Evolutionary conservation across 2,888 invertebrate genomes (phyloP).

Genomic region (Parapristionchus giblindavisi): DNA sequence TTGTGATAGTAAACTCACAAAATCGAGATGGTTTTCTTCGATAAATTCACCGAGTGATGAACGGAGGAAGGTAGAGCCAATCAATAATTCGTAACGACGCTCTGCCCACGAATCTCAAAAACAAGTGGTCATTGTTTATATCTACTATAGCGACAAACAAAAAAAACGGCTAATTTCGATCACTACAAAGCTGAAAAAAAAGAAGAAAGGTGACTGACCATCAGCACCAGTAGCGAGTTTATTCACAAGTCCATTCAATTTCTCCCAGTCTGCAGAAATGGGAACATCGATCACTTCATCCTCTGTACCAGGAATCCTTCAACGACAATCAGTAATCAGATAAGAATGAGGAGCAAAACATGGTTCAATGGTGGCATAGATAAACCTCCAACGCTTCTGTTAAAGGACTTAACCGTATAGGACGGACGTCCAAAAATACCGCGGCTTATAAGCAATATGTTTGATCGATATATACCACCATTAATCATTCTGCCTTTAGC

Average conservation of each 20-base stretch:
- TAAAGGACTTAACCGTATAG: no score
- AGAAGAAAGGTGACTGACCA: conserved; percentile 45
- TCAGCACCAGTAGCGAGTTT: conserved; percentile 50
- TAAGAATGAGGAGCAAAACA: no score
- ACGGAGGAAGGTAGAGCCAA: conserved; percentile 62
- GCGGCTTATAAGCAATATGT: no score
- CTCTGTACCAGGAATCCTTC: conserved; percentile 43
- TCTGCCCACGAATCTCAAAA: conserved; percentile 61
- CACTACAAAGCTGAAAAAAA: no score
- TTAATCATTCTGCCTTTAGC: no score
- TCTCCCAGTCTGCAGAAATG: conserved; percentile 48
- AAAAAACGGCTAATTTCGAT: no score
- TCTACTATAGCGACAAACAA: background rate
- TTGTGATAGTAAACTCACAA: conserved; percentile 44
- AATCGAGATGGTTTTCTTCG: conserved; percentile 55
- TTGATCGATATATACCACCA: no score
- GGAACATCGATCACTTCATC: conserved; percentile 56
- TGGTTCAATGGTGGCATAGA: no score
- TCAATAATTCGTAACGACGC: conserved; percentile 62
- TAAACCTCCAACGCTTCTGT: no score
- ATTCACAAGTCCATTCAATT: conserved; percentile 64
- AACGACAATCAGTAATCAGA: no score
- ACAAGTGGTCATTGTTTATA: no score
- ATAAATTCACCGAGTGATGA: conserved; percentile 61
- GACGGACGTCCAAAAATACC: no score